These are phyloP conservation scores for Rosalia funebris DNA, from an alignment of 2,888 invertebrate genomes.

Conservation along the genomic window DNA sequence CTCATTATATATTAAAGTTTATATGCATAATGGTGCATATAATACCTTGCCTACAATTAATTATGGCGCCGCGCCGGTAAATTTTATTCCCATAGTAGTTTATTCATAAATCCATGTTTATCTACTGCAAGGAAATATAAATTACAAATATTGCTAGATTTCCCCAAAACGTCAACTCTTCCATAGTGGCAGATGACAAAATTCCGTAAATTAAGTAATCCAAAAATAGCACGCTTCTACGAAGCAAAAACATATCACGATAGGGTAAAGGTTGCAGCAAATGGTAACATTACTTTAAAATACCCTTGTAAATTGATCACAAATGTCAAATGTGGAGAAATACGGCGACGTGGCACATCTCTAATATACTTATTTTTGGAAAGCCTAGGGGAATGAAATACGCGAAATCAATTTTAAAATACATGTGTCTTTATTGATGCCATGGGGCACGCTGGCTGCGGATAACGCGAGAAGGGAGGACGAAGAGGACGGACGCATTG, in stretches of 20 bases:
- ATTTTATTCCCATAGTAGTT: no score
- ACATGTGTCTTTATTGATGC: constrained; percentile 45
- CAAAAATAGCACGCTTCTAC: constrained; percentile 11
- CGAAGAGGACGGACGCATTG: constrained; percentile 37
- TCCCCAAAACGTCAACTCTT: constrained; percentile 13
- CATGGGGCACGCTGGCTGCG: constrained; percentile 8
- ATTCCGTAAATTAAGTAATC: constrained; percentile 16
- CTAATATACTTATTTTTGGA: constrained; percentile 53
- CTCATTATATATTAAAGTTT: no score
- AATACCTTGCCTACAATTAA: no score
- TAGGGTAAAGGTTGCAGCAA: constrained; percentile 34
- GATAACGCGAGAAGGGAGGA: constrained; percentile 1
- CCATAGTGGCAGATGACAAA: background rate
- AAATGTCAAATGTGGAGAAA: constrained; percentile 53
- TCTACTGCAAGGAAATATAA: no score
- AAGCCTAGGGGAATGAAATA: constrained; percentile 36
- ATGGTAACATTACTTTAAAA: constrained; percentile 39
- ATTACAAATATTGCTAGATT: constrained; percentile 12
- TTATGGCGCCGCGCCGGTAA: no score
- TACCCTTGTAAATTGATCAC: constrained; percentile 52
- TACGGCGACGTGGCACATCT: constrained; percentile 44
- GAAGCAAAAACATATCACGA: constrained; percentile 29
- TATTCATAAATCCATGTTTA: no score
- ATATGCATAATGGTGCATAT: no score
- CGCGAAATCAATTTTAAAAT: constrained; percentile 49